A percentile compares a stretch with the other conserved stretches of the same genome.
These are phyloP conservation scores for Perodicticus potto DNA, from an alignment of 2,797 vertebrate genomes.

Conservation along the genomic window DNA sequence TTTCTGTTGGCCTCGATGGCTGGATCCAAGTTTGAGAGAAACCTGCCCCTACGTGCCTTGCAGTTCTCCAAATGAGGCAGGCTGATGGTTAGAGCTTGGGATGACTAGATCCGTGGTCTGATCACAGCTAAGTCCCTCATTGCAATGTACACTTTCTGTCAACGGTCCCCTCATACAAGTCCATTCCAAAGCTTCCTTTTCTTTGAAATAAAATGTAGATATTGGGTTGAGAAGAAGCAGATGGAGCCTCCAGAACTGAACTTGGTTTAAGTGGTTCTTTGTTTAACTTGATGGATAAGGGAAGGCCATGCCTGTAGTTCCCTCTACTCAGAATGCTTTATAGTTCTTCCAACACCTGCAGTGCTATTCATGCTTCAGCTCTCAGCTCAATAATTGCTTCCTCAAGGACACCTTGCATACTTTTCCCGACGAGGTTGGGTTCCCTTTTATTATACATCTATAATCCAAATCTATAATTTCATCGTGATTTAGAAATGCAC, in stretches of 20 bases:
- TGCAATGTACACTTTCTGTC: background rate
- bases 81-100: background rate
- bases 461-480: background rate
- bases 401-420: background rate
- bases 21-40: constrained; percentile 49
- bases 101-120: background rate
- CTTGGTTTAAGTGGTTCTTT: background rate
- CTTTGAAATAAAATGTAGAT: constrained; percentile 8
- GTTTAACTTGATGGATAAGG: constrained; percentile 5
- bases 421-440: background rate
- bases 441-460: background rate
- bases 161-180: background rate
- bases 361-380: background rate
- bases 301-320: background rate
- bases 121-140: background rate
- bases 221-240: background rate
- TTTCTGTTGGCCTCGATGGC: background rate
- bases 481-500: constrained; percentile 14
- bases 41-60: background rate
- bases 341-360: background rate
- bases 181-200: background rate
- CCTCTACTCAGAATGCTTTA: background rate
- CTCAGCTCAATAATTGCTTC: background rate
- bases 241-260: background rate
- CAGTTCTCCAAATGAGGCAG: background rate